A percentile compares a stretch with the other conserved stretches of the same genome.
phyloP scores from a whole-genome alignment of 2,888 invertebrate genomes.

The Heliconius ismenius region DNA sequence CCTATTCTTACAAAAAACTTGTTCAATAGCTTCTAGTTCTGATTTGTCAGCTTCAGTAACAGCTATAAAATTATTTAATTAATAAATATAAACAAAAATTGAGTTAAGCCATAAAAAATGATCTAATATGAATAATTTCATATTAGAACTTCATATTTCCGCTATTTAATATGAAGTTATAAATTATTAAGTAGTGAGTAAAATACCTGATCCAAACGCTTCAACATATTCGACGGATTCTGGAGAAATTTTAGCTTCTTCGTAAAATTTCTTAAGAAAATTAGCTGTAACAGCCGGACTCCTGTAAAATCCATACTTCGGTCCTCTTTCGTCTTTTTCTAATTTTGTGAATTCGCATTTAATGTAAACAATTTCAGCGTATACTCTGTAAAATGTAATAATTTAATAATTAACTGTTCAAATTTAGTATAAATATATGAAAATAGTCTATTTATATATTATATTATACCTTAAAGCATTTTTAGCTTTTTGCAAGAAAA shows the following conservation, averaged over 20 bases:
- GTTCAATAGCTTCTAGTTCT: slow-evolving; percentile 84
- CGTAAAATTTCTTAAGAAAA: slow-evolving; percentile 81
- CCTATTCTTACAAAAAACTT: slow-evolving; percentile 80
- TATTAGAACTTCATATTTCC: too few relatives aligned
- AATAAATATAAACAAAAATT: too few relatives aligned
- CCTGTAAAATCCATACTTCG: slow-evolving; percentile 79
- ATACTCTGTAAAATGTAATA: slow-evolving; percentile 65
- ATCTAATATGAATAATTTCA: too few relatives aligned
- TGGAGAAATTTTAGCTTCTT: slow-evolving; percentile 85
- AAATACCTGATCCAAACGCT: slow-evolving; percentile 89
- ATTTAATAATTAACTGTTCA: not conserved
- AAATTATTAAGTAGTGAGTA: not conserved
- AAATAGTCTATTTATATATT: not conserved
- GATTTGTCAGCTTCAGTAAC: slow-evolving; percentile 83
- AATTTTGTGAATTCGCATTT: slow-evolving; percentile 82
- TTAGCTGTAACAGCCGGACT: slow-evolving; percentile 71
- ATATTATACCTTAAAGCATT: slow-evolving; percentile 75
- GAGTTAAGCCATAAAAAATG: too few relatives aligned
- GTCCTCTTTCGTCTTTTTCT: slow-evolving; percentile 76
- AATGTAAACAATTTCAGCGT: slow-evolving; percentile 85
- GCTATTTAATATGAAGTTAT: too few relatives aligned
- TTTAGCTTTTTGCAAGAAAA: slow-evolving; percentile 86
- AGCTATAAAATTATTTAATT: slow-evolving; percentile 47
- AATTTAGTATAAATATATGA: not conserved
- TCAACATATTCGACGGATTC: slow-evolving; percentile 88